Conservation (phyloP, 2,797 vertebrate genomes). For the Ispidina lecontei region DNA sequence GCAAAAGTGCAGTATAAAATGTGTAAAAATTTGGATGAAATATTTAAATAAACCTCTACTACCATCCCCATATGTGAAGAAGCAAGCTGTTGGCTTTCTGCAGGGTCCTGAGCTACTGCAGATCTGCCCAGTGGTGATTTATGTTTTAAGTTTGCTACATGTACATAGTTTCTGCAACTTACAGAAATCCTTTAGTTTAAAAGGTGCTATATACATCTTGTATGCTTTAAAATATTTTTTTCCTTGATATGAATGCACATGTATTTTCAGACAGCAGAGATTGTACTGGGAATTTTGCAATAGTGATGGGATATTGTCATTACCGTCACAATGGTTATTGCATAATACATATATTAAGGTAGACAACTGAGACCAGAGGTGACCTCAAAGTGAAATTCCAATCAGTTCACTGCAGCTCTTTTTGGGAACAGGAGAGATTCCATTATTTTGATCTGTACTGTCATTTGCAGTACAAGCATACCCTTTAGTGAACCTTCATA, state of each 20-base stretch:
- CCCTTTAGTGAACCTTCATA: background rate
- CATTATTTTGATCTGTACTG: conserved; percentile 25
- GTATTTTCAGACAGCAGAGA: background rate
- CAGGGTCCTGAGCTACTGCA: background rate
- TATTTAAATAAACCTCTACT: background rate
- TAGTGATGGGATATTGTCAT: background rate
- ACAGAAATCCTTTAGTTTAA: background rate
- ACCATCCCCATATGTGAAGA: background rate
- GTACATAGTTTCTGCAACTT: background rate
- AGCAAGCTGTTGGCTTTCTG: background rate
- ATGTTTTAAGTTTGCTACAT: background rate
- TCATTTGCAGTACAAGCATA: background rate
- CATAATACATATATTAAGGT: background rate
- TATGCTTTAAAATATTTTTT: background rate
- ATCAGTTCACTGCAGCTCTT: background rate
- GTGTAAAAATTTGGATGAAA: background rate
- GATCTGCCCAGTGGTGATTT: background rate
- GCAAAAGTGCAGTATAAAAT: background rate
- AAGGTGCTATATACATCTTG: background rate
- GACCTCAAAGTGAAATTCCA: conserved; percentile 20
- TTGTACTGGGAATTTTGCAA: background rate
- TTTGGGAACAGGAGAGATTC: background rate
- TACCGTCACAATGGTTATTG: background rate
- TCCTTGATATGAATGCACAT: background rate
- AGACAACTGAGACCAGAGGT: background rate